A percentile compares a stretch with the other conserved stretches of the same genome.
Evolutionary conservation across 1,140 invertebrate species (phyloP).

Genomic region (Drosophila kepulauana): DNA sequence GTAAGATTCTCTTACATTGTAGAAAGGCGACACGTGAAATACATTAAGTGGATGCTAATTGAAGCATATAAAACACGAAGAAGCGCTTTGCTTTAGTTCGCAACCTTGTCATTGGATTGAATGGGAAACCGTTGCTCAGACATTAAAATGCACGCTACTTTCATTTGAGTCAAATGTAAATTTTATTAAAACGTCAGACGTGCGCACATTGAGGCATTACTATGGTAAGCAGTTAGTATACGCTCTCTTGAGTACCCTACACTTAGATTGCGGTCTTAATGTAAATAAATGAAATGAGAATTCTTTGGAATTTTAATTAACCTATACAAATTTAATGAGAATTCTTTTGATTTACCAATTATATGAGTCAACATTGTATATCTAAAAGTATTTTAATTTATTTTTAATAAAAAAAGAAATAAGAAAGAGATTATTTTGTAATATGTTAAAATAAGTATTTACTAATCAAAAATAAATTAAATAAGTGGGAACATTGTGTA

Average conservation of each 20-base stretch:
- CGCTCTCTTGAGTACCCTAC: background rate
- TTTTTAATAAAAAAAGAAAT: too few relatives aligned
- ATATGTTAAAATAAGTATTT: too few relatives aligned
- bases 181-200: slow-evolving; percentile 74
- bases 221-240: background rate
- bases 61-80: too few relatives aligned
- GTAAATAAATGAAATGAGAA: too few relatives aligned
- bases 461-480: too few relatives aligned
- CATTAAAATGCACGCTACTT: slow-evolving; percentile 73
- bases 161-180: slow-evolving; percentile 74
- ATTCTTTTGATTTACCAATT: too few relatives aligned
- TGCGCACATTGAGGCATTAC: slow-evolving; percentile 42
- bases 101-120: background rate
- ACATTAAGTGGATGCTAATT: slow-evolving; percentile 4
- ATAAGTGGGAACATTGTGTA: too few relatives aligned
- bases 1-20: background rate
- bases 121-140: slow-evolving; percentile 37
- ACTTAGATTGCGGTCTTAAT: background rate
- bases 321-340: too few relatives aligned
- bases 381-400: too few relatives aligned
- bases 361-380: too few relatives aligned
- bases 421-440: too few relatives aligned
- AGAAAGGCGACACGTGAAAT: background rate
- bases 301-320: too few relatives aligned
- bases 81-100: background rate